Conservation (phyloP, 2,113 vertebrate genomes). For the Manacus vitellinus region DNA sequence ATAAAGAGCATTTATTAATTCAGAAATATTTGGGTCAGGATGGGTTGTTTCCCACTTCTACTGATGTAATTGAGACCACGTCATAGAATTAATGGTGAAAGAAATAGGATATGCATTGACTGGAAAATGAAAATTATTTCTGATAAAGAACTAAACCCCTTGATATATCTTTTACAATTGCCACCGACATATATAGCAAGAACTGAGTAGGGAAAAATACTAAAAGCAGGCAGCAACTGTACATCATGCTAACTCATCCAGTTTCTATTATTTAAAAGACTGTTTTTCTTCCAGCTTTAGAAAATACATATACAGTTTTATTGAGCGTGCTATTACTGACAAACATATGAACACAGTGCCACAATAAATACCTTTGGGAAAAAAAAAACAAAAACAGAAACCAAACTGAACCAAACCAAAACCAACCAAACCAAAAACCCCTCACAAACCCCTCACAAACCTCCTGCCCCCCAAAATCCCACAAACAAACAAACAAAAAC, state of each 20-base stretch:
- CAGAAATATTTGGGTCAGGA: conserved; percentile 70
- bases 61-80: conserved; percentile 72
- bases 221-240: neutral
- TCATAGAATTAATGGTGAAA: conserved; percentile 81
- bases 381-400: neutral
- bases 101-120: conserved; percentile 80
- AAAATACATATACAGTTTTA: neutral
- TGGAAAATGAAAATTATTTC: conserved; percentile 80
- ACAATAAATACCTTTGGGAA: neutral
- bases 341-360: neutral
- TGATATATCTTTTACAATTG: conserved; percentile 57
- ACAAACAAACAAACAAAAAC: neutral
- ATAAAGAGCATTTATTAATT: conserved; percentile 80
- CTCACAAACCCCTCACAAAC: neutral
- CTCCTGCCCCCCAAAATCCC: neutral
- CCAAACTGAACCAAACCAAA: neutral
- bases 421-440: neutral
- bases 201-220: neutral
- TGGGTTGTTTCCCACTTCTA: conserved; percentile 73
- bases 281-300: neutral
- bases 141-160: conserved; percentile 66
- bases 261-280: neutral
- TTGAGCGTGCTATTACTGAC: neutral
- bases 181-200: conserved; percentile 12
- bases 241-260: neutral